Conservation (phyloP, 2,113 vertebrate genomes). For the Bubalus kerabau region DNA sequence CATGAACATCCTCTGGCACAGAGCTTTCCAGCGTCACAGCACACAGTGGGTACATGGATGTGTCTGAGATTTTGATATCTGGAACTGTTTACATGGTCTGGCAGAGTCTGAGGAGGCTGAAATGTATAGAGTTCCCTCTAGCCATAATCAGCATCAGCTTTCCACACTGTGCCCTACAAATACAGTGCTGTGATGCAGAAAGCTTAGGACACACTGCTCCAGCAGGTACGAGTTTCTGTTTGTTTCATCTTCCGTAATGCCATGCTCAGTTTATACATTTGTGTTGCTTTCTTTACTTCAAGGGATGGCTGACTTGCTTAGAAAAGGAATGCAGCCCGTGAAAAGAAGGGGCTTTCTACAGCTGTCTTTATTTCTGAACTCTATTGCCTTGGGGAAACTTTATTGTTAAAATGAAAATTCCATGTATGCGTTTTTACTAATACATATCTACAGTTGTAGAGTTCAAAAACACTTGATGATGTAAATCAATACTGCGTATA, state of each 20-base stretch:
- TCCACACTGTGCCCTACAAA: neutral
- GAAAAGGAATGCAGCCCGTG: neutral
- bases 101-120: neutral
- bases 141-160: neutral
- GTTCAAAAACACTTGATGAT: neutral
- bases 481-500: neutral
- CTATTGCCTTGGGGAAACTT: neutral
- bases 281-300: neutral
- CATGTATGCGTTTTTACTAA: neutral
- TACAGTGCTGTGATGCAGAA: neutral
- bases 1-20: neutral
- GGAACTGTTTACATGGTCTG: neutral
- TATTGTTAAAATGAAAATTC: conserved; percentile 19
- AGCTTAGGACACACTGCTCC: neutral
- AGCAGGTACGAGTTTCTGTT: neutral
- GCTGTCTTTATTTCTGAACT: neutral
- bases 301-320: neutral
- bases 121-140: neutral
- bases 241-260: neutral
- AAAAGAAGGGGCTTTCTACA: neutral
- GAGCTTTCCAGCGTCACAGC: neutral
- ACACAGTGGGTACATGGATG: neutral
- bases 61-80: neutral
- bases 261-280: neutral
- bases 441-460: neutral